Evolutionary conservation across 1,140 invertebrate species (phyloP).

Genomic region (Bombyx mori): ASM3026992v2 NC_085116.1:17286501-17287000

Average conservation of each 20-base stretch:
- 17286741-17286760: slow-evolving; percentile 20
- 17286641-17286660: slow-evolving; percentile 88
- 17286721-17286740: slow-evolving; percentile 6
- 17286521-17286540: no score
- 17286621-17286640: slow-evolving; percentile 88
- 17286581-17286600: slow-evolving; percentile 67
- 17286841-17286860: no score
- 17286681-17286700: slow-evolving; percentile 95
- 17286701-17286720: slow-evolving; percentile 68
- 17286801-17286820: no score
- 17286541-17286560: no score
- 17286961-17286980: slow-evolving; percentile 81
- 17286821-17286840: no score
- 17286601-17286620: slow-evolving; percentile 90
- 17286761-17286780: background rate
- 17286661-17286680: slow-evolving; percentile 89
- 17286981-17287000: slow-evolving; percentile 93
- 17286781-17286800: no score
- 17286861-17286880: background rate
- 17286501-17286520: no score
- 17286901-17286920: slow-evolving; percentile 84
- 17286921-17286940: slow-evolving; percentile 89
- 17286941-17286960: slow-evolving; percentile 77
- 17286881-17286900: slow-evolving; percentile 71
- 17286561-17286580: background rate